Percentiles rank a stretch among this genome's conserved stretches.
Conservation (phyloP, 2,113 vertebrate genomes). For the Eleginops maclovinus region DNA sequence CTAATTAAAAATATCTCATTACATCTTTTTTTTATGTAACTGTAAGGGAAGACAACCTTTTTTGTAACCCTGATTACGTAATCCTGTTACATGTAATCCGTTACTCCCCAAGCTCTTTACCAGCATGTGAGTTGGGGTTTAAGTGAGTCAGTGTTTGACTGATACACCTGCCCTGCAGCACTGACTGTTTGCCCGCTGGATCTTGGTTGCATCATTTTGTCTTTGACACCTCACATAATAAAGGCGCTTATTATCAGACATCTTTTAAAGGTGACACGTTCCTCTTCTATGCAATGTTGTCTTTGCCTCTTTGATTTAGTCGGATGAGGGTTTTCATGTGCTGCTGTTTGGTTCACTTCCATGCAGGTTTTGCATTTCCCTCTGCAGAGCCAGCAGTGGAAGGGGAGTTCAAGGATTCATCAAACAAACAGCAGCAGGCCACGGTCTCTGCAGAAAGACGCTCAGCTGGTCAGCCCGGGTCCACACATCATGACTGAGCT, state of each 20-base stretch:
- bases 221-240: constrained; percentile 4
- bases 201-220: constrained; percentile 21
- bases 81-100: too few relatives aligned
- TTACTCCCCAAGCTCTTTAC: neutral
- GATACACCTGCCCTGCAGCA: constrained; percentile 22
- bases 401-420: constrained; percentile 75
- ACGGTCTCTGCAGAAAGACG: constrained; percentile 53
- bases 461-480: constrained; percentile 43
- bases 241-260: constrained; percentile 8
- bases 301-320: constrained; percentile 9
- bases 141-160: neutral
- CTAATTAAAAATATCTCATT: constrained; percentile 12
- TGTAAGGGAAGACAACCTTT: too few relatives aligned
- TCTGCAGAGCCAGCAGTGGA: constrained; percentile 37
- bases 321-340: neutral
- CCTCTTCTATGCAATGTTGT: neutral
- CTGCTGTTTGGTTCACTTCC: constrained; percentile 10
- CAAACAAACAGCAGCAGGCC: constrained; percentile 57
- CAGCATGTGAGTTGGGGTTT: neutral
- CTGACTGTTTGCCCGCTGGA: constrained; percentile 1
- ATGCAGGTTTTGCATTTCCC: neutral
- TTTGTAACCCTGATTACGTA: too few relatives aligned
- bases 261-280: constrained; percentile 8
- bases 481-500: constrained; percentile 49
- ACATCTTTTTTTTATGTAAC: too few relatives aligned